Percentiles rank a stretch among this genome's conserved stretches.
These are phyloP conservation scores for Drosophila sordidapex DNA, from an alignment of 2,888 invertebrate genomes.

Conservation along the genomic window DNA sequence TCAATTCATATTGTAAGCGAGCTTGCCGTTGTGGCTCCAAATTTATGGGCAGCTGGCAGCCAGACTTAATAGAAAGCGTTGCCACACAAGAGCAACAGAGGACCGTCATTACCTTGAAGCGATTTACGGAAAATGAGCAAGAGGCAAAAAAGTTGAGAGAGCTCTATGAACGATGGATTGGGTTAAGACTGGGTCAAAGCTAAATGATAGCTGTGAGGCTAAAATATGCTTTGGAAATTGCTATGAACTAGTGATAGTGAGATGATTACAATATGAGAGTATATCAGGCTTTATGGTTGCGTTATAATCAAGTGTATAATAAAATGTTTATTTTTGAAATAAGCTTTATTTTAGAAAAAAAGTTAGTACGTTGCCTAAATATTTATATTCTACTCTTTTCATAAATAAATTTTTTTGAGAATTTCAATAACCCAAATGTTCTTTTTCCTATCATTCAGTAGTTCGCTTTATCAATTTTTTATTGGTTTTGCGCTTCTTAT, in stretches of 20 bases:
- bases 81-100: conserved; percentile 20
- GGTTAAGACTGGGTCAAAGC: background rate
- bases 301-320: conserved; percentile 2
- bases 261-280: conserved; percentile 31
- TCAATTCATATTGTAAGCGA: conserved; percentile 69
- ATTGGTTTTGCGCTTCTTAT: background rate
- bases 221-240: conserved; percentile 55
- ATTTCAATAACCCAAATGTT: background rate
- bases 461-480: background rate
- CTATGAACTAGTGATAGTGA: conserved; percentile 43
- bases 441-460: background rate
- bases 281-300: conserved; percentile 7
- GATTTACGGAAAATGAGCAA: conserved; percentile 46
- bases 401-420: background rate
- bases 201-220: conserved; percentile 39
- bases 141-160: conserved; percentile 3
- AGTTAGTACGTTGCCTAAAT: background rate
- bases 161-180: conserved; percentile 25
- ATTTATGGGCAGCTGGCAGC: conserved; percentile 57
- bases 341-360: background rate
- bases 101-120: conserved; percentile 58
- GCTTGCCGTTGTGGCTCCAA: conserved; percentile 38
- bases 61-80: conserved; percentile 31
- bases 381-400: background rate
- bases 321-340: background rate